Conservation (phyloP, 2,888 invertebrate genomes). For the Bembecia ichneumoniformis region DNA sequence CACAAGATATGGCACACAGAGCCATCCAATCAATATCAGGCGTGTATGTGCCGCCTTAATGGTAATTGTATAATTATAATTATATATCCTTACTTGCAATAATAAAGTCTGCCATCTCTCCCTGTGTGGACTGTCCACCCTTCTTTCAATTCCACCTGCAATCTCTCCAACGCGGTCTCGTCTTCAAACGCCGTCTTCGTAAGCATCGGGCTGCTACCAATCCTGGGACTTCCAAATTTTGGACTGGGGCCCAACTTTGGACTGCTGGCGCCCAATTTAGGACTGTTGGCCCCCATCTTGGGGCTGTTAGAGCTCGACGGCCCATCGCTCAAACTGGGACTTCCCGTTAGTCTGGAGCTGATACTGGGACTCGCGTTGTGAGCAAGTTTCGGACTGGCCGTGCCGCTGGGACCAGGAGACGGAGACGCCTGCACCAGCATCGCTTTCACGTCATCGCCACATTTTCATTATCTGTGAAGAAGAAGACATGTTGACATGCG, state of each 20-base stretch:
- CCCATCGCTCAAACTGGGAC: constrained; percentile 44
- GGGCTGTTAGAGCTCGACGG: constrained; percentile 39
- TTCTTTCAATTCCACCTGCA: constrained; percentile 75
- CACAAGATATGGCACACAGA: too few relatives aligned
- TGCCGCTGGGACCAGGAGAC: constrained; percentile 67
- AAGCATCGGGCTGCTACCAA: constrained; percentile 57
- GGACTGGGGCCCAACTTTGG: constrained; percentile 49
- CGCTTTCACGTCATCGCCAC: constrained; percentile 59
- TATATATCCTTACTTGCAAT: constrained; percentile 85
- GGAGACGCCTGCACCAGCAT: constrained; percentile 67
- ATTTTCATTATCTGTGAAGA: constrained; percentile 40
- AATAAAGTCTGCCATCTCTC: constrained; percentile 86
- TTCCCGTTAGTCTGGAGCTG: constrained; percentile 33
- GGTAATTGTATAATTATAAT: neutral
- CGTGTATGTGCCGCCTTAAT: too few relatives aligned
- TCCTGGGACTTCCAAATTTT: constrained; percentile 44
- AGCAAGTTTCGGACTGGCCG: constrained; percentile 54
- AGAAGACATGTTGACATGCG: too few relatives aligned
- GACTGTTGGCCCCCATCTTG: constrained; percentile 31
- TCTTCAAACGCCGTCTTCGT: constrained; percentile 42
- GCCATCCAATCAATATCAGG: too few relatives aligned
- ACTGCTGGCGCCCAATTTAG: constrained; percentile 18
- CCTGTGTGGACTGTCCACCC: constrained; percentile 87
- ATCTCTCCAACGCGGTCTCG: constrained; percentile 63
- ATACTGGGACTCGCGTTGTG: constrained; percentile 43